These are phyloP conservation scores for Ariolimax columbianus DNA, from an alignment of 2,888 invertebrate species.

Conservation along the genomic window DNA sequence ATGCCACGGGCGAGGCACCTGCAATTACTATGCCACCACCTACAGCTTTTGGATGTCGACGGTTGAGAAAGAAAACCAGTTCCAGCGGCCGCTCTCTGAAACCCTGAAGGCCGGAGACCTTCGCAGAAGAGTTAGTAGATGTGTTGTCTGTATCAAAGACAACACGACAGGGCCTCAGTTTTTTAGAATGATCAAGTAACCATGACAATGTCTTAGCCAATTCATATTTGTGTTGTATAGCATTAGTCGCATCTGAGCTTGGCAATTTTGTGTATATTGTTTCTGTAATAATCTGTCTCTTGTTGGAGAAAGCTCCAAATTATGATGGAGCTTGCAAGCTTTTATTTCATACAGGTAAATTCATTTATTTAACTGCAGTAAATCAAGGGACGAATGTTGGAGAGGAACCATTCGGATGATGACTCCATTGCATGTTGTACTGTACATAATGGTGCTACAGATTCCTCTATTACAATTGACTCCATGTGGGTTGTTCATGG, in stretches of 20 bases:
- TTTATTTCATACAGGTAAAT: too few relatives aligned
- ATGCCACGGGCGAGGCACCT: constrained; percentile 88
- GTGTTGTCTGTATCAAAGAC: constrained; percentile 80
- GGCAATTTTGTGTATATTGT: not conserved
- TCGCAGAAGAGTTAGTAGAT: constrained; percentile 83
- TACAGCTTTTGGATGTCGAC: constrained; percentile 98
- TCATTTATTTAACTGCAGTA: too few relatives aligned
- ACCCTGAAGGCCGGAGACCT: constrained; percentile 94
- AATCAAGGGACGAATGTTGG: too few relatives aligned
- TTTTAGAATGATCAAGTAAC: constrained; percentile 53
- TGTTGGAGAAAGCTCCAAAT: too few relatives aligned
- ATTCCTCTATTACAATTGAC: too few relatives aligned
- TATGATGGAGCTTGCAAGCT: too few relatives aligned
- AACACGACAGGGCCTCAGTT: constrained; percentile 50
- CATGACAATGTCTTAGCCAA: not conserved
- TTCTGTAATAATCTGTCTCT: too few relatives aligned
- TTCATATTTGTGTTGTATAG: not conserved
- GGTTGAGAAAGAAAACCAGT: constrained; percentile 89
- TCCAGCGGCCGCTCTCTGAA: constrained; percentile 88
- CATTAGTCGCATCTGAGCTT: constrained; percentile 12
- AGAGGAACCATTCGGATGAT: too few relatives aligned
- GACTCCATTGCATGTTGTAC: too few relatives aligned
- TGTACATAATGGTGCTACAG: too few relatives aligned
- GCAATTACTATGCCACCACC: constrained; percentile 86
- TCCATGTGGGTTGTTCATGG: too few relatives aligned